A percentile compares a stretch with the other conserved stretches of the same genome.
phyloP scores from a whole-genome alignment of 2,113 vertebrate species.

The Vulpes lagopus region DNA sequence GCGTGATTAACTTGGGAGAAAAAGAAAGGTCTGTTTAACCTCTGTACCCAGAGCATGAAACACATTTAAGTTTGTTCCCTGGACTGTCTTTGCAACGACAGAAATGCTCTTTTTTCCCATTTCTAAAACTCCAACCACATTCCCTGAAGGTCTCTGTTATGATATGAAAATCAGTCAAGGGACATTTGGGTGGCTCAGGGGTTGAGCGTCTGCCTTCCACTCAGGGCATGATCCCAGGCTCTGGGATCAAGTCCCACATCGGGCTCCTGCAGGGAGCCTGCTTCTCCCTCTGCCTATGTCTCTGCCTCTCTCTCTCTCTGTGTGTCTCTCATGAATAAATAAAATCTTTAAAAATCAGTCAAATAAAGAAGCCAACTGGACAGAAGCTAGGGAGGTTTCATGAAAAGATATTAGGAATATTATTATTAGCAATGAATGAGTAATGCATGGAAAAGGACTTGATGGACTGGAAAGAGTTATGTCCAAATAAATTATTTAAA shows the following conservation, averaged over 20 bases:
- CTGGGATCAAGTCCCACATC: no score
- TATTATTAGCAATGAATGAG: neutral
- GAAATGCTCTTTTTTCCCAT: neutral
- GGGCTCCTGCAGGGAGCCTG: no score
- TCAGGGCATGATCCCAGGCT: no score
- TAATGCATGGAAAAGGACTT: neutral
- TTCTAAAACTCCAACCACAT: slow-evolving; percentile 42
- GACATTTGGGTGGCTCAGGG: no score
- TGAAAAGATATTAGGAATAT: slow-evolving; percentile 12
- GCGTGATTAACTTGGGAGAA: neutral
- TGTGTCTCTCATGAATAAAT: no score
- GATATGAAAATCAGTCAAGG: neutral
- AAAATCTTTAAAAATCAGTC: neutral
- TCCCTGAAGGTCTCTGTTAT: slow-evolving; percentile 19
- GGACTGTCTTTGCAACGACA: neutral
- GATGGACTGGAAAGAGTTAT: neutral
- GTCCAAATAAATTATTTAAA: neutral
- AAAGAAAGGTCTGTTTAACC: neutral
- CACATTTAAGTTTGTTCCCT: neutral
- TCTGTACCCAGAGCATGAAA: neutral
- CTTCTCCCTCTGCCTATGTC: no score
- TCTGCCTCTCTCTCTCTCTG: no score
- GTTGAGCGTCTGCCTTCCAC: no score
- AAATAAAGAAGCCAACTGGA: slow-evolving; percentile 40
- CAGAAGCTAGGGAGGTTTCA: neutral